These are phyloP conservation scores for Ailuropoda melanoleuca DNA, from an alignment of 2,113 vertebrate species.

Conservation along the genomic window DNA sequence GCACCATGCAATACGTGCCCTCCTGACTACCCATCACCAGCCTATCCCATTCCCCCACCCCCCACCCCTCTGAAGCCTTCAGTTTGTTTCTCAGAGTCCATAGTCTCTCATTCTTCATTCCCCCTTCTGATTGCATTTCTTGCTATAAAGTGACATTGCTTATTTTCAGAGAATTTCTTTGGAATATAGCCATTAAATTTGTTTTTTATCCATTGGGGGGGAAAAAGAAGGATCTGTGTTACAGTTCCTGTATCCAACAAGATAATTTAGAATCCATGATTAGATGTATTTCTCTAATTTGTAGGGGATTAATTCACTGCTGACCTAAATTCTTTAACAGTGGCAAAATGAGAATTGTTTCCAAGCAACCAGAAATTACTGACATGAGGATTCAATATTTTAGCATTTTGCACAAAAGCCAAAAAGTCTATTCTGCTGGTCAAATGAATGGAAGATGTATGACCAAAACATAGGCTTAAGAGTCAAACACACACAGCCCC, in stretches of 20 bases:
- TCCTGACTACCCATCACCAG: no score
- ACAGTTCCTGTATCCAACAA: slow-evolving; percentile 50
- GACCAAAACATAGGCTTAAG: not conserved
- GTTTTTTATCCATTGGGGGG: slow-evolving; percentile 47
- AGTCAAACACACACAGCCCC: not conserved
- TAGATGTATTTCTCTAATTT: slow-evolving; percentile 76
- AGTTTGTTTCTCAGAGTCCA: no score
- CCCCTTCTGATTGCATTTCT: no score
- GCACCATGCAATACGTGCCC: no score
- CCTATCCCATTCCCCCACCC: no score
- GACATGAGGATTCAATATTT: slow-evolving; percentile 68
- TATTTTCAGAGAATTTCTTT: slow-evolving; percentile 64
- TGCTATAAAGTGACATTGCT: not conserved
- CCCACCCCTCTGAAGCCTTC: no score
- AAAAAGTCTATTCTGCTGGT: slow-evolving; percentile 11
- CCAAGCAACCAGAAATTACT: slow-evolving; percentile 77
- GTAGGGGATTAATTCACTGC: slow-evolving; percentile 78
- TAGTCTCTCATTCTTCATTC: no score
- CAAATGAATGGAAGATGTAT: not conserved
- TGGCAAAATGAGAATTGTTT: slow-evolving; percentile 74
- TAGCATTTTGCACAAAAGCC: slow-evolving; percentile 27
- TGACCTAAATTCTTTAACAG: slow-evolving; percentile 81
- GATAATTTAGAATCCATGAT: slow-evolving; percentile 69
- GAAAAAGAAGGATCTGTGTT: not conserved
- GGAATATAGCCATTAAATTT: slow-evolving; percentile 66